Percentiles rank a stretch among this genome's conserved stretches.
Conservation (phyloP, 23 tunicate species). For the Clavelina lepadiformis region DNA sequence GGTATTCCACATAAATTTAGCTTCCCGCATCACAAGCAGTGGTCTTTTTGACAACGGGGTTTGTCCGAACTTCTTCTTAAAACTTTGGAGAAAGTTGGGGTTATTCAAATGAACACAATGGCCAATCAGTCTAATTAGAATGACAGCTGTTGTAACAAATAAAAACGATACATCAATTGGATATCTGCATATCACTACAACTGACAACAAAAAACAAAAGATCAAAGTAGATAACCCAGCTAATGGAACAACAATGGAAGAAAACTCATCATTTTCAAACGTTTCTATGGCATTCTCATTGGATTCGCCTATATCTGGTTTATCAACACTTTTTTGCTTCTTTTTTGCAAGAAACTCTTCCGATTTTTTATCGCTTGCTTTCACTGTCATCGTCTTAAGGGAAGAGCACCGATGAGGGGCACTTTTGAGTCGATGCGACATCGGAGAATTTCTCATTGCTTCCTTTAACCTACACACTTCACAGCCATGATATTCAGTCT, state of each 20-base stretch:
- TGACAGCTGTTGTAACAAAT: no score
- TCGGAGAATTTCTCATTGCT: slow-evolving; percentile 67
- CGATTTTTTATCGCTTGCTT: background rate
- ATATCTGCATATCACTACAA: no score
- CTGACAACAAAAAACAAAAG: background rate
- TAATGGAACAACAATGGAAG: background rate
- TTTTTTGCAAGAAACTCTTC: background rate
- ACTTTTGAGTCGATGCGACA: slow-evolving; percentile 39
- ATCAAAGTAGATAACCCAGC: background rate
- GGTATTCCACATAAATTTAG: background rate
- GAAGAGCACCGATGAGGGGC: slow-evolving; percentile 64
- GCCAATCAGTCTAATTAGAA: no score
- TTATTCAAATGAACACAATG: no score
- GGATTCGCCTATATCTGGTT: background rate
- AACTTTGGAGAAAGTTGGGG: no score
- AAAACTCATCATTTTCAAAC: background rate
- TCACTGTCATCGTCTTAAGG: background rate
- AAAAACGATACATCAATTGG: no score
- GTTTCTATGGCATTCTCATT: background rate
- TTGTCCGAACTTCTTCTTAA: no score
- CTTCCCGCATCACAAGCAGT: background rate
- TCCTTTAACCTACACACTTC: slow-evolving; percentile 80
- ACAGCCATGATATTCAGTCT: slow-evolving; percentile 66
- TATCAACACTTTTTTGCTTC: no score
- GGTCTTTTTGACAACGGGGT: slow-evolving; percentile 2